These are phyloP conservation scores for Moxostoma hubbsi DNA, from an alignment of 2,797 vertebrate species.

Conservation along the genomic window DNA sequence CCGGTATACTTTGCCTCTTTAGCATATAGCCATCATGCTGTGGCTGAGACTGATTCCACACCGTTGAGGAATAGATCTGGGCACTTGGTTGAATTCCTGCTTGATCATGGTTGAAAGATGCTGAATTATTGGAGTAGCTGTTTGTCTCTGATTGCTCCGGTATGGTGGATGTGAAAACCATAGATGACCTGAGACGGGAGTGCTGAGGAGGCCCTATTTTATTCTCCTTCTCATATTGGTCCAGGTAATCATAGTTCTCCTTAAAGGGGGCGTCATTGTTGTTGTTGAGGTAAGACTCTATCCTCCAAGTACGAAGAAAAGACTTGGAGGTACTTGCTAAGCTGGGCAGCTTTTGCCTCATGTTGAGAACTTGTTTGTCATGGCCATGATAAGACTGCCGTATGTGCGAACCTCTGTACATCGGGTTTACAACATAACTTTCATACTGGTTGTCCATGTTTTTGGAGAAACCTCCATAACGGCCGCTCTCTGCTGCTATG, in stretches of 20 bases:
- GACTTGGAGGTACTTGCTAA: conserved; percentile 88
- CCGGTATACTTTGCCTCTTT: conserved; percentile 84
- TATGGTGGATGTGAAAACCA: conserved; percentile 85
- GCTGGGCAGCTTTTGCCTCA: conserved; percentile 89
- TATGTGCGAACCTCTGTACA: conserved; percentile 80
- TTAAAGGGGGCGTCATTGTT: conserved; percentile 76
- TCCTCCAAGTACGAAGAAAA: conserved; percentile 89
- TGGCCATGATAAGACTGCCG: conserved; percentile 86
- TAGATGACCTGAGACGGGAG: conserved; percentile 85
- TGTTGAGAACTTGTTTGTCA: conserved; percentile 81
- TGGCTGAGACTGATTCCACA: conserved; percentile 64
- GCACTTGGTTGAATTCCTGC: conserved; percentile 56
- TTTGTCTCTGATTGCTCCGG: conserved; percentile 87
- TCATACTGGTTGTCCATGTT: conserved; percentile 75
- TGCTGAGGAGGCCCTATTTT: conserved; percentile 77
- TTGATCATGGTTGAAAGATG: conserved; percentile 75
- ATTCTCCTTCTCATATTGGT: conserved; percentile 80
- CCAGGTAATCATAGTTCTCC: conserved; percentile 78
- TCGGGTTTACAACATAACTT: conserved; percentile 63
- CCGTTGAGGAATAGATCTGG: conserved; percentile 69
- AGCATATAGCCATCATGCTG: conserved; percentile 75
- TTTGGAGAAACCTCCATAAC: conserved; percentile 65
- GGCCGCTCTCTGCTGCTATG: conserved; percentile 79
- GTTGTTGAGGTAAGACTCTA: conserved; percentile 92
- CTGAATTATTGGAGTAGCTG: conserved; percentile 79